These are phyloP conservation scores for Cyclargus thomasi DNA, from an alignment of 1,140 invertebrate genomes.

Conservation along the genomic window DNA sequence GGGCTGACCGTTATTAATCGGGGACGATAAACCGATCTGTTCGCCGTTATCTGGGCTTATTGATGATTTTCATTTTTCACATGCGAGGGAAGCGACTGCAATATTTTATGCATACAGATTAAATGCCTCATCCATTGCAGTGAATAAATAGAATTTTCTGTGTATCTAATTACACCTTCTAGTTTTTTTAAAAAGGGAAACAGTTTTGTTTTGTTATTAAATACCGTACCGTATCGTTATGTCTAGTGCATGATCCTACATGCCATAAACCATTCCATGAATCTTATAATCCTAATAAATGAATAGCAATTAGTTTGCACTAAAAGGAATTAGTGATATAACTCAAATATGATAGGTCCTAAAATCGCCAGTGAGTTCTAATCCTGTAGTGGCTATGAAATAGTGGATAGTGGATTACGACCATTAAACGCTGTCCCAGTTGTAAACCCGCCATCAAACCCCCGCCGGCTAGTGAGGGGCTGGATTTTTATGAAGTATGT, in stretches of 20 bases:
- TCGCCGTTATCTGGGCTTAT: constrained; percentile 4
- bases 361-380: constrained; percentile 13
- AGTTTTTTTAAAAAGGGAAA: too few species aligned
- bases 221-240: too few species aligned
- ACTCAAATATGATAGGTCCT: not conserved
- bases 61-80: constrained; percentile 9
- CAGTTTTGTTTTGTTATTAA: too few species aligned
- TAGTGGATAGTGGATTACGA: constrained; percentile 61
- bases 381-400: constrained; percentile 48
- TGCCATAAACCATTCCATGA: too few species aligned
- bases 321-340: not conserved
- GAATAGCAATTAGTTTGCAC: not conserved
- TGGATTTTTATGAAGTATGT: not conserved
- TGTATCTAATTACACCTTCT: too few species aligned
- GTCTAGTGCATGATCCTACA: too few species aligned
- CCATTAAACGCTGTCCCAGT: constrained; percentile 52
- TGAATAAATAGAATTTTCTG: not conserved
- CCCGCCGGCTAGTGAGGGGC: constrained; percentile 14
- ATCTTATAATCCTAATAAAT: not conserved
- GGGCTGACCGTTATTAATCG: constrained; percentile 8
- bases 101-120: constrained; percentile 3
- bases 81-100: not conserved
- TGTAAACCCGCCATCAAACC: constrained; percentile 61
- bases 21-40: not conserved
- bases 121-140: not conserved